Percentiles rank a stretch among this genome's conserved stretches.
Evolutionary conservation across 2,888 invertebrate genomes (phyloP).

Genomic region (Omphaloscelis lunosa): DNA sequence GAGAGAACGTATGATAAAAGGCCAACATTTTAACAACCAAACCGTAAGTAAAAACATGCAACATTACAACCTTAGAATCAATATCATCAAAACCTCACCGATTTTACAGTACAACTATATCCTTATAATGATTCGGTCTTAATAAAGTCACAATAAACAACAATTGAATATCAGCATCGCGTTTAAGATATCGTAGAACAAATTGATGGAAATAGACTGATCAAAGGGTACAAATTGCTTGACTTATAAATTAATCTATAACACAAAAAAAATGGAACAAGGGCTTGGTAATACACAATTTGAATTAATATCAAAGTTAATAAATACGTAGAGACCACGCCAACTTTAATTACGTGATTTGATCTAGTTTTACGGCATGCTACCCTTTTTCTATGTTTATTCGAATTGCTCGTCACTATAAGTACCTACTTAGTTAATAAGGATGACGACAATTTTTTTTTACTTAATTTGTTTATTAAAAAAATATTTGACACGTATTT

Average conservation of each 20-base stretch:
- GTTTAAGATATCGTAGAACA: constrained; percentile 2
- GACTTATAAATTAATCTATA: constrained; percentile 7
- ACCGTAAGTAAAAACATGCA: no score
- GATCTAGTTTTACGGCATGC: not conserved
- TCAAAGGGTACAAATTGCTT: constrained; percentile 19
- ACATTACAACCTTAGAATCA: no score
- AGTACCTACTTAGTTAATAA: not conserved
- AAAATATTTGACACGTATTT: no score
- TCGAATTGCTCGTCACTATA: not conserved
- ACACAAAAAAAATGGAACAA: constrained; percentile 18
- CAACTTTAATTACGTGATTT: constrained; percentile 1
- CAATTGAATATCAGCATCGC: not conserved
- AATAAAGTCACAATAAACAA: not conserved
- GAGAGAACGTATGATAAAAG: no score
- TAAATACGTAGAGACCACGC: not conserved
- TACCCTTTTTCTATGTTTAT: not conserved
- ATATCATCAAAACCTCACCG: not conserved
- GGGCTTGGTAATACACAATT: not conserved
- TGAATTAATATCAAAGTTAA: not conserved
- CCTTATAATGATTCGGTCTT: not conserved
- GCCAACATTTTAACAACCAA: no score
- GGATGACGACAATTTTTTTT: no score
- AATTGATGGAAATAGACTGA: constrained; percentile 10
- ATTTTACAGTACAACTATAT: not conserved
- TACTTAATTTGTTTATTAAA: no score